Evolutionary conservation across 2,888 invertebrate species (phyloP).

Genomic region (Lydus trimaculatus): DNA sequence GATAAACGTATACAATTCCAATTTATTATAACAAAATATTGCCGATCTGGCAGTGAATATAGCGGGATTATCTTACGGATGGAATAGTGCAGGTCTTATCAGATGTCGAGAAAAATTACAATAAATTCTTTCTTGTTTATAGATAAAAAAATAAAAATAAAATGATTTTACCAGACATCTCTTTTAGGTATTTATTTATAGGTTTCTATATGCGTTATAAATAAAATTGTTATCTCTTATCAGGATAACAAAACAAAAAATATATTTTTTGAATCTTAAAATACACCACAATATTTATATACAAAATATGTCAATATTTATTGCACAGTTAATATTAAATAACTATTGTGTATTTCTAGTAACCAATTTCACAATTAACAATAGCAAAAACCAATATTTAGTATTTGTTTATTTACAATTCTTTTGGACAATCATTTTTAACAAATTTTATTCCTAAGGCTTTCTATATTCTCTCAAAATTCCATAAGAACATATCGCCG

Average conservation of each 20-base stretch:
- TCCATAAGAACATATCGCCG: too few species aligned
- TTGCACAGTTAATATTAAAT: not conserved
- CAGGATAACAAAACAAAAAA: not conserved
- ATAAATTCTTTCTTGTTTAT: not conserved
- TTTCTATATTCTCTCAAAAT: too few species aligned
- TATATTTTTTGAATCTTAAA: not conserved
- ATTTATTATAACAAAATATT: slow-evolving; percentile 23
- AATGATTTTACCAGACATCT: not conserved
- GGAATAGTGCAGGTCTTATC: not conserved
- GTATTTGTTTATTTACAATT: not conserved
- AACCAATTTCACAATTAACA: not conserved
- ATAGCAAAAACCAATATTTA: not conserved
- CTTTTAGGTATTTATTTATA: not conserved
- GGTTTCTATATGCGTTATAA: not conserved
- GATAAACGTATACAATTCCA: slow-evolving; percentile 14
- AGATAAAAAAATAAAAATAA: not conserved
- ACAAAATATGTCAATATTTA: slow-evolving; percentile 1
- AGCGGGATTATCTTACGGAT: slow-evolving; percentile 17
- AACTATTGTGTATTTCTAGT: not conserved
- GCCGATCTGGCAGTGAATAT: slow-evolving; percentile 20
- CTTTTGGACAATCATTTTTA: too few species aligned
- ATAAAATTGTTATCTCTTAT: slow-evolving; percentile 4
- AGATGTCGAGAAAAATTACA: not conserved
- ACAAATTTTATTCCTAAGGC: too few species aligned
- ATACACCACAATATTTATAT: not conserved